These are phyloP conservation scores for Oryzias javanicus DNA, from an alignment of 2,113 vertebrate species.

Conservation along the genomic window DNA sequence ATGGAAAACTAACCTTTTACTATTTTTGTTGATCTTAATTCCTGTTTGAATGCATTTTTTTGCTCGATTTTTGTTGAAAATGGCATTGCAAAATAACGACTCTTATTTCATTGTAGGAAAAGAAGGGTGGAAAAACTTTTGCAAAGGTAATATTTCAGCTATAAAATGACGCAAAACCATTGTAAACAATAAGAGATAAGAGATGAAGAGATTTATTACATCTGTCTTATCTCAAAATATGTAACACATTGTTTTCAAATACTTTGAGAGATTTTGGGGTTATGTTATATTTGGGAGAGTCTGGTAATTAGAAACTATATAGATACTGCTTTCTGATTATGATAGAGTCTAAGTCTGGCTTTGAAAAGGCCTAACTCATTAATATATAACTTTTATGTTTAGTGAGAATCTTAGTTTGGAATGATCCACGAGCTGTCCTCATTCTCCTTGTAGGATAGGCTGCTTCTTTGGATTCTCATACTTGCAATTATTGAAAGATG, in stretches of 20 bases:
- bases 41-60: not conserved
- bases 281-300: not conserved
- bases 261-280: not conserved
- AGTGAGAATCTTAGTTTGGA: slow-evolving; percentile 16
- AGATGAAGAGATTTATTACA: not conserved
- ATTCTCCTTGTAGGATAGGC: too few relatives aligned
- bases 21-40: not conserved
- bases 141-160: slow-evolving; percentile 85
- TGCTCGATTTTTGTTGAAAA: not conserved
- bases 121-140: slow-evolving; percentile 94
- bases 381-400: slow-evolving; percentile 40
- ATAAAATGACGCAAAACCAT: slow-evolving; percentile 41
- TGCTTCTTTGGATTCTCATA: too few relatives aligned
- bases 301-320: slow-evolving; percentile 9
- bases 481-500: too few relatives aligned
- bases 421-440: not conserved
- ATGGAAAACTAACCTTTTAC: slow-evolving; percentile 23
- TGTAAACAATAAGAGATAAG: slow-evolving; percentile 5
- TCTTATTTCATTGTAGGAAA: slow-evolving; percentile 77
- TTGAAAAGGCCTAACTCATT: slow-evolving; percentile 25
- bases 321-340: slow-evolving; percentile 17
- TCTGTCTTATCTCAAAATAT: slow-evolving; percentile 22
- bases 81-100: not conserved
- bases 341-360: slow-evolving; percentile 41
- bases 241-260: slow-evolving; percentile 2